Conservation (phyloP, 2,888 invertebrate species). For the Julus scandinavius region DNA sequence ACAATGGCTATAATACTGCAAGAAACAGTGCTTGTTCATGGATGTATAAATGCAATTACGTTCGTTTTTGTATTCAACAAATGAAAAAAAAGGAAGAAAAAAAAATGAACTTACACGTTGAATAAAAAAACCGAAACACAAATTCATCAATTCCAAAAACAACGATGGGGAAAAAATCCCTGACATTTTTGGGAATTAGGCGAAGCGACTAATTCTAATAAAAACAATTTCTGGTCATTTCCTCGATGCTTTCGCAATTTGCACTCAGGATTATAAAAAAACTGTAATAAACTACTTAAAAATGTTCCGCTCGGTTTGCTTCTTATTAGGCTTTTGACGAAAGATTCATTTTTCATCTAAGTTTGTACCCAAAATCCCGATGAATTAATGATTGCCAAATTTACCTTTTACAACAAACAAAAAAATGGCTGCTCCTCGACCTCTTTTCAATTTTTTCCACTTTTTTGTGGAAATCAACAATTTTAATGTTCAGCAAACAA, state of each 20-base stretch:
- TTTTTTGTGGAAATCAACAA: constrained; percentile 1
- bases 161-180: background rate
- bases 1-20: background rate
- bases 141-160: background rate
- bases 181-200: background rate
- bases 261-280: background rate
- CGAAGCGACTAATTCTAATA: background rate
- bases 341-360: constrained; percentile 16
- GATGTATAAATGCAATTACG: background rate
- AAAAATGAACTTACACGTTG: background rate
- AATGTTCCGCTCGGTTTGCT: constrained; percentile 40
- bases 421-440: background rate
- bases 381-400: background rate
- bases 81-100: no score
- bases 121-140: background rate
- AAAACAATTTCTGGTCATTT: background rate
- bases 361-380: background rate
- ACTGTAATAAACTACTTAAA: background rate
- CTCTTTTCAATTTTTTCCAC: background rate
- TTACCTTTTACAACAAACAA: background rate
- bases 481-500: background rate
- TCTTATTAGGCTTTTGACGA: constrained; percentile 30
- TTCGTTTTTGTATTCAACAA: background rate
- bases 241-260: background rate
- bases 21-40: background rate